These are phyloP conservation scores for Lytechinus pictus DNA, from an alignment of 35 echinoderm and acorn worm species.

Conservation along the genomic window DNA sequence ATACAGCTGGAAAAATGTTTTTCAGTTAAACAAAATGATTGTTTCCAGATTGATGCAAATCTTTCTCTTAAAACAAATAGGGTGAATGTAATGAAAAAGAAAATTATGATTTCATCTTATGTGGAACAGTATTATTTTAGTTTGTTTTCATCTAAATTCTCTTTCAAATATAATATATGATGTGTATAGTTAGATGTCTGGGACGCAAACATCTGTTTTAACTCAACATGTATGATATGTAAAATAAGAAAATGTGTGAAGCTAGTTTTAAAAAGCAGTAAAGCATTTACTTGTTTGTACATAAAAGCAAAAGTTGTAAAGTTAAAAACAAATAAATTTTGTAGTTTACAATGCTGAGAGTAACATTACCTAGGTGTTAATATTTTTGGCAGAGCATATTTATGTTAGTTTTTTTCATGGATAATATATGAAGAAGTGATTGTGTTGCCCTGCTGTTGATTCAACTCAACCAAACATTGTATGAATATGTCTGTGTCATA, in stretches of 20 bases:
- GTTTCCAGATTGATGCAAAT: neutral
- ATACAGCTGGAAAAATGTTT: neutral
- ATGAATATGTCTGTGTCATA: neutral
- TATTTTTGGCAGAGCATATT: neutral
- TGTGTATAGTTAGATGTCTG: neutral
- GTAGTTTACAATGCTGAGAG: neutral
- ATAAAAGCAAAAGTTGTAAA: neutral
- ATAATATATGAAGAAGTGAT: neutral
- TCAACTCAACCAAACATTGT: neutral
- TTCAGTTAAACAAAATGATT: neutral
- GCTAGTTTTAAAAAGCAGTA: conserved; percentile 3
- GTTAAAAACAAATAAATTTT: neutral
- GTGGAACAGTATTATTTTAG: neutral
- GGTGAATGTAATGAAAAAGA: neutral
- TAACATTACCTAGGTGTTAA: neutral
- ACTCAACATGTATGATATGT: neutral
- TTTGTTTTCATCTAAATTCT: neutral
- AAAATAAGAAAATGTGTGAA: conserved; percentile 5
- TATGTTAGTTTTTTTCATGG: neutral
- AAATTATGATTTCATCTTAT: neutral
- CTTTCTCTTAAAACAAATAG: neutral
- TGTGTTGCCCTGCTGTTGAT: neutral
- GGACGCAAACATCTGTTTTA: neutral
- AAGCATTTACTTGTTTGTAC: conserved; percentile 19
- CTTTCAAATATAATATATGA: neutral